A percentile compares a stretch with the other conserved stretches of the same genome.
Evolutionary conservation across 2,113 vertebrate genomes (phyloP).

Genomic region (Passer montanus): DNA sequence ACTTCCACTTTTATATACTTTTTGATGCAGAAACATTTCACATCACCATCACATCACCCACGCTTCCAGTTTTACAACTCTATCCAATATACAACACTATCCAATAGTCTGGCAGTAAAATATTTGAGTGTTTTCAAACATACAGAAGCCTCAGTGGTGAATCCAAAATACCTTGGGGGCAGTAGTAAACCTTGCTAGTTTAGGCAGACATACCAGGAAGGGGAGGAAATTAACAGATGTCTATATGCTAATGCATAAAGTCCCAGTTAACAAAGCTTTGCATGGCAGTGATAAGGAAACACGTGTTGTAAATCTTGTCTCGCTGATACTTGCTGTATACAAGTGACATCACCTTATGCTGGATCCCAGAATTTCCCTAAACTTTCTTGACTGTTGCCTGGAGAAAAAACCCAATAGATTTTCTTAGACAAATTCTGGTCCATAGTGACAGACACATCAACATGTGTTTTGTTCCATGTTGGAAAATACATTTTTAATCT

Average conservation of each 20-base stretch:
- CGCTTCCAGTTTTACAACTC: background rate
- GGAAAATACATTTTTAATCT: background rate
- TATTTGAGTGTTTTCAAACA: background rate
- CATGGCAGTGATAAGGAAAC: background rate
- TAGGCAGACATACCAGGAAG: background rate
- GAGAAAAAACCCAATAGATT: background rate
- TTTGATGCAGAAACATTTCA: background rate
- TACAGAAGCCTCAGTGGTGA: background rate
- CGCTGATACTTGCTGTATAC: background rate
- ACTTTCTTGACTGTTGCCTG: background rate
- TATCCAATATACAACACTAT: background rate
- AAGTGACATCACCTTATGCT: background rate
- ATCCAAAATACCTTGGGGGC: background rate
- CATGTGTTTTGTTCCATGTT: accelerated
- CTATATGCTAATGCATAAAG: background rate
- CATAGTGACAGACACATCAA: background rate
- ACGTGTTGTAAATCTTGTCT: background rate
- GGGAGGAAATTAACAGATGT: background rate
- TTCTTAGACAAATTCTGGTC: background rate
- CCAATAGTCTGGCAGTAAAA: background rate
- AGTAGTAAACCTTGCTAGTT: background rate
- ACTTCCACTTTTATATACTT: background rate
- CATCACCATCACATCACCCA: background rate
- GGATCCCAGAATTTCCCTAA: background rate
- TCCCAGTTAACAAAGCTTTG: background rate